phyloP scores from a whole-genome alignment of 2,797 vertebrate genomes.

The Alexandromys oeconomus region DNA sequence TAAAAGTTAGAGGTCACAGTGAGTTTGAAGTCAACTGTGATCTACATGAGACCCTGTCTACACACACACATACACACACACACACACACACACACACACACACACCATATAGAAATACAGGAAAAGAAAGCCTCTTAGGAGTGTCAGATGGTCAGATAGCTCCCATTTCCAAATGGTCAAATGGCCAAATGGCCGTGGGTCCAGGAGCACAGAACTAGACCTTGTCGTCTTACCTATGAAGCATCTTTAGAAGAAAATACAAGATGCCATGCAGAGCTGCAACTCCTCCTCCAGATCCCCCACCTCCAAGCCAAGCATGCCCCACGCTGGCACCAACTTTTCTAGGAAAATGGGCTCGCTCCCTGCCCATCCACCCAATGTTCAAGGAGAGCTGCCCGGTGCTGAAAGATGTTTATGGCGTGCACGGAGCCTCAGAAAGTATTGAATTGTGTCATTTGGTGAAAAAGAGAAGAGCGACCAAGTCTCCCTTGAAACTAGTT shows the following conservation, averaged over 20 bases:
- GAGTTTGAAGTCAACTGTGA: not conserved
- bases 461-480: slow-evolving; percentile 77
- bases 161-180: slow-evolving; percentile 42
- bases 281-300: not conserved
- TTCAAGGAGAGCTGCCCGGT: slow-evolving; percentile 64
- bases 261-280: not conserved
- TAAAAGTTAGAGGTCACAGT: not conserved
- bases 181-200: not conserved
- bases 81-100: not conserved
- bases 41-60: not conserved
- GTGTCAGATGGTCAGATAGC: slow-evolving; percentile 16
- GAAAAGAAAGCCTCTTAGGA: not conserved
- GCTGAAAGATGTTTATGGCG: slow-evolving; percentile 64
- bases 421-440: slow-evolving; percentile 73
- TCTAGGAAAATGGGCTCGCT: not conserved
- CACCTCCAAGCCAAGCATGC: not conserved
- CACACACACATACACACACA: not conserved
- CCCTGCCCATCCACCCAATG: not conserved
- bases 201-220: not conserved
- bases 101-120: not conserved
- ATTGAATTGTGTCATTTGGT: slow-evolving; percentile 80
- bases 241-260: slow-evolving; percentile 11
- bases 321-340: not conserved
- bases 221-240: not conserved
- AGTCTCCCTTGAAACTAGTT: slow-evolving; percentile 88